A percentile compares a stretch with the other conserved stretches of the same genome.
These are phyloP conservation scores for Myripristis murdjan DNA, from an alignment of 2,797 vertebrate species.

Conservation along the genomic window DNA sequence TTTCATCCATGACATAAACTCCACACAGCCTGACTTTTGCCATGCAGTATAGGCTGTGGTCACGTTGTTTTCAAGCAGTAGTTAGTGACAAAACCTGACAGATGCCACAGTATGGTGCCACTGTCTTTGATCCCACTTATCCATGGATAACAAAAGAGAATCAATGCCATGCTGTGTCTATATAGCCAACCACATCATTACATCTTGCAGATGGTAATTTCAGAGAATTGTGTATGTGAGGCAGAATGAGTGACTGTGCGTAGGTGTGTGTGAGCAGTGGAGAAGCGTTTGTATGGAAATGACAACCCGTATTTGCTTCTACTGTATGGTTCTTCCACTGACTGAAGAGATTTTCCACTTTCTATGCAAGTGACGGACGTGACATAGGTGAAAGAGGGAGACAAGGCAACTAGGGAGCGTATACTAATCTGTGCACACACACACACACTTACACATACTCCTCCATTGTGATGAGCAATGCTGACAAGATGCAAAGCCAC, in stretches of 20 bases:
- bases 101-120: slow-evolving; percentile 41
- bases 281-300: slow-evolving; percentile 43
- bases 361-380: slow-evolving; percentile 36
- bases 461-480: slow-evolving; percentile 51
- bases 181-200: slow-evolving; percentile 64
- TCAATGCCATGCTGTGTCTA: slow-evolving; percentile 46
- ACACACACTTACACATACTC: slow-evolving; percentile 30
- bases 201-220: slow-evolving; percentile 60
- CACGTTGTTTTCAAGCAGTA: slow-evolving; percentile 24
- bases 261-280: slow-evolving; percentile 53
- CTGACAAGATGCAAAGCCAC: too few species aligned
- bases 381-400: slow-evolving; percentile 44
- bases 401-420: slow-evolving; percentile 40
- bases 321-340: slow-evolving; percentile 32
- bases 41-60: background rate
- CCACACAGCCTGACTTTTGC: background rate
- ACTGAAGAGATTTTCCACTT: slow-evolving; percentile 38
- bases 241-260: slow-evolving; percentile 49
- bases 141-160: slow-evolving; percentile 57
- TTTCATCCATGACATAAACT: slow-evolving; percentile 21
- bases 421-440: slow-evolving; percentile 19
- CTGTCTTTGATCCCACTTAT: slow-evolving; percentile 59
- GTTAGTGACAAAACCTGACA: slow-evolving; percentile 50
- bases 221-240: slow-evolving; percentile 44
- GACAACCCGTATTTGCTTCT: slow-evolving; percentile 1